phyloP scores from a whole-genome alignment of 2,797 vertebrate species.

The Lutjanus argentimaculatus region DNA sequence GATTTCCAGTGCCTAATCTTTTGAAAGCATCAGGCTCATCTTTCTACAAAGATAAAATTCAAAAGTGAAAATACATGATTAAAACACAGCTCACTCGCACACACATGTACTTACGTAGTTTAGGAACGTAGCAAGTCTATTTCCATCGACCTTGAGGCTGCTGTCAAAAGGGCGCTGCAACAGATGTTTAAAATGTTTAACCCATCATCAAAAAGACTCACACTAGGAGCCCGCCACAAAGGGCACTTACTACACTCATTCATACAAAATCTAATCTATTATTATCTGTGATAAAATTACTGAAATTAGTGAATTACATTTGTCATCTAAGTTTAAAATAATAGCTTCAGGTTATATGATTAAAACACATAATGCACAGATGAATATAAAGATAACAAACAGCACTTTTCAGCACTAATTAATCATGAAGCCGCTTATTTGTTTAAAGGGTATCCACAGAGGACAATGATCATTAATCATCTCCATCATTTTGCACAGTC shows the following conservation, averaged over 20 bases:
- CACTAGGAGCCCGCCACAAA: conserved; percentile 49
- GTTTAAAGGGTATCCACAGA: not conserved
- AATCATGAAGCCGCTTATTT: not conserved
- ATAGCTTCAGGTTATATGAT: too few relatives aligned
- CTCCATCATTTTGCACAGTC: not conserved
- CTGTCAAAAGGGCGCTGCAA: conserved; percentile 99
- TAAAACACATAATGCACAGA: not conserved
- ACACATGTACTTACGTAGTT: conserved; percentile 97
- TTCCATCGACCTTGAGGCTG: conserved; percentile 95
- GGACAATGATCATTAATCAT: not conserved
- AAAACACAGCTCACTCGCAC: conserved; percentile 64
- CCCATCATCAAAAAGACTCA: conserved; percentile 61
- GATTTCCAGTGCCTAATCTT: conserved; percentile 99
- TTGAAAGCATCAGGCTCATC: conserved; percentile 99
- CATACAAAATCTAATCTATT: not conserved
- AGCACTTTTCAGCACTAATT: not conserved
- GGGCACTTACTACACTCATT: conserved; percentile 24
- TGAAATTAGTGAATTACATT: not conserved
- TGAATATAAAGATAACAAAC: not conserved
- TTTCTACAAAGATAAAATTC: conserved; percentile 98
- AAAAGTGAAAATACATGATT: conserved; percentile 87
- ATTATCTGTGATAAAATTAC: not conserved
- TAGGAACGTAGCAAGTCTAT: conserved; percentile 99
- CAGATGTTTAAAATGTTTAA: conserved; percentile 94
- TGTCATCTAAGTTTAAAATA: not conserved